Evolutionary conservation across 1,140 invertebrate species (phyloP).

Genomic region (honey bee (Apis mellifera)): Amel_HAv3.1 CM009936.2:7125001-7125500

Average conservation of each 20-base stretch:
- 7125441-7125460: conserved; percentile 87
- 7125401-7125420: conserved; percentile 51
- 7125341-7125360: conserved; percentile 54
- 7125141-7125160: conserved; percentile 74
- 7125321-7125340: conserved; percentile 53
- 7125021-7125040: conserved; percentile 73
- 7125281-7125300: conserved; percentile 76
- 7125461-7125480: conserved; percentile 83
- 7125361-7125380: conserved; percentile 64
- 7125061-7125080: conserved; percentile 67
- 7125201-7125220: conserved; percentile 73
- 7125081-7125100: conserved; percentile 74
- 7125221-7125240: conserved; percentile 73
- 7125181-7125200: conserved; percentile 65
- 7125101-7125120: conserved; percentile 77
- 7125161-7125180: conserved; percentile 59
- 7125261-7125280: conserved; percentile 77
- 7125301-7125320: conserved; percentile 74
- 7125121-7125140: conserved; percentile 85
- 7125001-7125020: conserved; percentile 73
- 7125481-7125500: conserved; percentile 86
- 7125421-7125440: conserved; percentile 80
- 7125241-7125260: conserved; percentile 77
- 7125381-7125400: conserved; percentile 61
- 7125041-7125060: conserved; percentile 65